phyloP scores from a whole-genome alignment of 2,797 vertebrate genomes.

The Sphaeramia orbicularis region DNA sequence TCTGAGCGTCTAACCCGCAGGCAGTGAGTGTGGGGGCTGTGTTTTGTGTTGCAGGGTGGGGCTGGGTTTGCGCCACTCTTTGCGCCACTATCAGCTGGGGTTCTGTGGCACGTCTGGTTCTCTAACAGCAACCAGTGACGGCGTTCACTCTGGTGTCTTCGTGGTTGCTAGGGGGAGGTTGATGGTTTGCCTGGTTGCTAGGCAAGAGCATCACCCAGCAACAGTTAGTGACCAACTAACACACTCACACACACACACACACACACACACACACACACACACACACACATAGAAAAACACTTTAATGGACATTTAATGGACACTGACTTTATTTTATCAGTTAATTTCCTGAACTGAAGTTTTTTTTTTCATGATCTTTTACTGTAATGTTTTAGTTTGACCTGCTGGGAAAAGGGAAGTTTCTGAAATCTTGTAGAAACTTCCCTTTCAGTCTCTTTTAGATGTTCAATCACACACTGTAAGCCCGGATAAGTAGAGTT shows the following conservation, averaged over 20 bases:
- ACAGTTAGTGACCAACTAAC: slow-evolving; percentile 20
- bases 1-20: slow-evolving; percentile 4
- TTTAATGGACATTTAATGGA: neutral
- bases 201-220: slow-evolving; percentile 37
- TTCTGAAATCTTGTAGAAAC: no score
- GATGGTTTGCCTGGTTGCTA: slow-evolving; percentile 62
- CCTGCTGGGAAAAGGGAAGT: no score
- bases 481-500: no score
- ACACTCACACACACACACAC: neutral
- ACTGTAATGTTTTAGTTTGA: no score
- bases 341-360: neutral
- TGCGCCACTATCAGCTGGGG: slow-evolving; percentile 31
- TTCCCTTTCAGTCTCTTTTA: no score
- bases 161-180: slow-evolving; percentile 69
- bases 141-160: slow-evolving; percentile 40
- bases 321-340: neutral
- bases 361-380: no score
- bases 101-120: slow-evolving; percentile 32
- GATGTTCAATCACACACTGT: no score
- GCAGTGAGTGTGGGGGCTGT: neutral
- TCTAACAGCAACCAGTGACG: slow-evolving; percentile 34
- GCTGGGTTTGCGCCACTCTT: slow-evolving; percentile 8
- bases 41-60: neutral
- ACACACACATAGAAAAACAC: neutral
- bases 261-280: no score